These are phyloP conservation scores for Psammodynastes pulverulentus DNA, from an alignment of 2,113 vertebrate genomes.

Conservation along the genomic window DNA sequence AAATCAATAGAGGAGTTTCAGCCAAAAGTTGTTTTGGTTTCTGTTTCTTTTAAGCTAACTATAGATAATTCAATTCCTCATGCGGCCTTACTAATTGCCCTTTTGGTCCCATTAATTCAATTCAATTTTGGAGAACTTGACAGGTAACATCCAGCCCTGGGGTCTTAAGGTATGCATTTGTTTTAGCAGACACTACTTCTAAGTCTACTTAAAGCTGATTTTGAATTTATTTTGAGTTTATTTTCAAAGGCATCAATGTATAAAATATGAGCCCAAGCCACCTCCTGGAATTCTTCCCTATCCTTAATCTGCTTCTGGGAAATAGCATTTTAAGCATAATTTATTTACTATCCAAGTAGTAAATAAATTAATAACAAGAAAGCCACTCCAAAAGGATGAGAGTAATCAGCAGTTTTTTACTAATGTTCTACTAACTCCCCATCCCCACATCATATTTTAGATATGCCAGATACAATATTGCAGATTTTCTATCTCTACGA, in stretches of 20 bases:
- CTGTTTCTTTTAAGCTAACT: not conserved
- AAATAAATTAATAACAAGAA: not conserved
- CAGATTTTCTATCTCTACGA: not conserved
- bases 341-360: not conserved
- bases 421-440: not conserved
- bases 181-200: not conserved
- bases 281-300: not conserved
- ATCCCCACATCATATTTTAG: not conserved
- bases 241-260: not conserved
- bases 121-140: not conserved
- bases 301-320: not conserved
- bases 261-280: not conserved
- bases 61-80: not conserved
- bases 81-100: not conserved
- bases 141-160: not conserved
- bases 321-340: not conserved
- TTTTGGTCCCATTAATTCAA: not conserved
- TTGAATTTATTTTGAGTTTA: not conserved
- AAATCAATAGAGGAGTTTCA: not conserved
- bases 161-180: not conserved
- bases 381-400: not conserved
- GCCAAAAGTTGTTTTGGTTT: not conserved
- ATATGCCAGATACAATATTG: not conserved
- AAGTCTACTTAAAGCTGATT: not conserved
- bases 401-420: not conserved